Evolutionary conservation across 2,797 vertebrate species (phyloP).

Genomic region (Aldrovandia affinis): DNA sequence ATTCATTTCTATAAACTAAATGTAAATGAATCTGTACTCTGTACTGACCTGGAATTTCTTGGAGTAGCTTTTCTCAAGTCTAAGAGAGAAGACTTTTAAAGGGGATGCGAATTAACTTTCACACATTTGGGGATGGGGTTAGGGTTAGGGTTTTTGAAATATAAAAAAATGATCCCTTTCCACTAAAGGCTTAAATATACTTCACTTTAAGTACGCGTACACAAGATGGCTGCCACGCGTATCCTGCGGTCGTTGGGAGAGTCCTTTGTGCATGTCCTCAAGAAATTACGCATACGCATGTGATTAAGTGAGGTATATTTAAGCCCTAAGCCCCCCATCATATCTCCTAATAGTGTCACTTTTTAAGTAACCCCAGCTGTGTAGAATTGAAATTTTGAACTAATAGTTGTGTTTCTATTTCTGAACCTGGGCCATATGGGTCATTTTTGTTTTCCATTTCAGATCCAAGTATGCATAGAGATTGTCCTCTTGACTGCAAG

Average conservation of each 20-base stretch:
- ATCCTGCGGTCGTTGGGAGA: no score
- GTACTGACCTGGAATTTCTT: conserved; percentile 32
- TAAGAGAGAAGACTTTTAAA: conserved; percentile 13
- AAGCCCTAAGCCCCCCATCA: no score
- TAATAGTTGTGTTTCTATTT: neutral
- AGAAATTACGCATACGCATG: no score
- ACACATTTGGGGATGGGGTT: no score
- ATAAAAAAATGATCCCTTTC: neutral
- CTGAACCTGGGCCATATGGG: neutral
- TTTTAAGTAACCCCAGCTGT: neutral
- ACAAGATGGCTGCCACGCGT: no score
- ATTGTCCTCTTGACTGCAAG: conserved; percentile 97
- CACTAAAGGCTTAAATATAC: no score
- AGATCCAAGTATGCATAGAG: conserved; percentile 81
- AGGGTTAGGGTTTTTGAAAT: conserved; percentile 9
- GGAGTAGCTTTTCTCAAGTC: conserved; percentile 31
- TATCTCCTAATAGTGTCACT: neutral
- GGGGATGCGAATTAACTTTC: neutral
- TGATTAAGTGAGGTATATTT: no score
- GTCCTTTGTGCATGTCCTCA: no score
- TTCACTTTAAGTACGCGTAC: no score
- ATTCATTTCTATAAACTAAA: neutral
- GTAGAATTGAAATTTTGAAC: neutral
- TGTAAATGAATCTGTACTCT: neutral
- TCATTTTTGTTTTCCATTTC: conserved; percentile 28